Evolutionary conservation across 1,140 invertebrate genomes (phyloP), one percentile per base, ranked within the genome.

Genomic region (Sminthurides bifidus): DNA sequence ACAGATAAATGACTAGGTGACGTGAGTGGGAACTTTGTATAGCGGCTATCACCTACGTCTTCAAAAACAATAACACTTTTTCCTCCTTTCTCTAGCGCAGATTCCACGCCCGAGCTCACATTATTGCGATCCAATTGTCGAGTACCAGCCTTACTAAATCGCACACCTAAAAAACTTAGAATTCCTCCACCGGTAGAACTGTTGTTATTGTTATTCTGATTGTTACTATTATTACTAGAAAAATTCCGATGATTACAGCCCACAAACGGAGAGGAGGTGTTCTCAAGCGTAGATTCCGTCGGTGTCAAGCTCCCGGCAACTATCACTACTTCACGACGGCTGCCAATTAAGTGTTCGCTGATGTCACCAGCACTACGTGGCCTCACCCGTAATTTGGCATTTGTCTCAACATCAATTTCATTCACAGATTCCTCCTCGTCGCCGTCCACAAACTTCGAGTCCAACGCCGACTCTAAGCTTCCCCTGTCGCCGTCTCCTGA

Each of bases 11-110:
- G 12, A 33, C 26, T 31, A 51, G 51, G 6, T 19, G 43, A 29
- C 24, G 45, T 49, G 35, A 62, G 30, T 3, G 65, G 67, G 52
- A 69, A 65, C 54, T 65, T 66, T 3, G 68, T 69, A 52, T 68
- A 69, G 30, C 68, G 56, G 49, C 62, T 59, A 58, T 67, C 67
- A 37, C 63, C 59, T 30, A 57, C 56, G n/a, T n/a, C n/a, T n/a
- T n/a, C n/a, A n/a, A n/a, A n/a, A n/a, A n/a, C n/a, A n/a, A n/a
- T n/a, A 31, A 44, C 40, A 46, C 26, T 58, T 26, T 59, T 63
- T 33, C 43, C 60, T 44, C 48, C 50, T 50, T 54, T 54, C 24
- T 56, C 49, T 17, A 15, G 4, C 19, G 24, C 15, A 5, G 40
- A 40, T 6, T 51, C 51, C 30, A 24, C 19, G 43, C 35, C 24